A percentile compares a stretch with the other conserved stretches of the same genome.
These are phyloP conservation scores for Sialia sialis DNA, from an alignment of 2,113 vertebrate species.

Conservation along the genomic window DNA sequence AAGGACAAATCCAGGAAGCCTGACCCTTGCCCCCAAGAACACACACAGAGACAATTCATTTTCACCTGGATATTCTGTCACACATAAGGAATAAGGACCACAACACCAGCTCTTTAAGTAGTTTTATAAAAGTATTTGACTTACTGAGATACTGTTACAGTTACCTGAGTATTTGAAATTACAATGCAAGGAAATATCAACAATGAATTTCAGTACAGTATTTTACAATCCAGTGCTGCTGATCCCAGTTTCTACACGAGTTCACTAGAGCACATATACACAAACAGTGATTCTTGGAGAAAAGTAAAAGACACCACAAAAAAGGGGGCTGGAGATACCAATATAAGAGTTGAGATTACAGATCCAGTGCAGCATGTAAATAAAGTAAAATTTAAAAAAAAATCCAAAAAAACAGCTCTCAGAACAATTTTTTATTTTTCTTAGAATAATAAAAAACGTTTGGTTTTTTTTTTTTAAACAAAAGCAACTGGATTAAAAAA, in stretches of 20 bases:
- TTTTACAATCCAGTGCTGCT: conserved; percentile 72
- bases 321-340: conserved; percentile 72
- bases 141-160: conserved; percentile 65
- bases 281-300: conserved; percentile 40
- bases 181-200: conserved; percentile 66
- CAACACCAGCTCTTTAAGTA: conserved; percentile 41
- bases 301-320: conserved; percentile 8
- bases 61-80: neutral
- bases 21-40: neutral
- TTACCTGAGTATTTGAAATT: conserved; percentile 74
- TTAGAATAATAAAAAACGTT: neutral
- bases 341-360: neutral
- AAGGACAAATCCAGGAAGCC: neutral
- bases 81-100: neutral
- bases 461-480: neutral
- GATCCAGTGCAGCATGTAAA: neutral
- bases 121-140: conserved; percentile 74
- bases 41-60: neutral
- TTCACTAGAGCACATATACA: conserved; percentile 65
- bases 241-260: conserved; percentile 28
- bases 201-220: conserved; percentile 66
- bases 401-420: neutral
- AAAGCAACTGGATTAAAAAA: neutral
- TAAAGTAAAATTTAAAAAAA: neutral
- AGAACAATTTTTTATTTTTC: neutral